Base-by-base conservation (phyloP, 2,797 vertebrate genomes). In the Cossypha caffra region DNA sequence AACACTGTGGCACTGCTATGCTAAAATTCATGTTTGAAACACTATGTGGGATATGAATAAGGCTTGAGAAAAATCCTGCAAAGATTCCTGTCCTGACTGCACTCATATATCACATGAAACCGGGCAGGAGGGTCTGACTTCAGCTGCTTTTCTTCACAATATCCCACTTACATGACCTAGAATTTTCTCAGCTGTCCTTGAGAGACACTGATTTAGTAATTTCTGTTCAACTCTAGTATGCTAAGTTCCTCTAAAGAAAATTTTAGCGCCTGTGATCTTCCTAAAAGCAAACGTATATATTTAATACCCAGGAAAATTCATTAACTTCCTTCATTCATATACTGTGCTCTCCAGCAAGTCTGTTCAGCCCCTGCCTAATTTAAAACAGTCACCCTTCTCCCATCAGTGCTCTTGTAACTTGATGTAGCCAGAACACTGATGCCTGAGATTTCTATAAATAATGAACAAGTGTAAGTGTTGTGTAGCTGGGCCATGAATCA, bases 371-470 rank as follows among this genome's bases (percentile, higher is more conserved):
- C 24, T 58, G 31, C 35, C 78, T 87, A 48, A 68, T 90, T 87
- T 40, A 45, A 61, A 90, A 51, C n/a, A 66, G 52, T 51, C 61
- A 40, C 12, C 33, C 31, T 94, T 80, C 74, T 48, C 90, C 81
- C 77, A 66, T 47, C 69, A 86, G 33, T 23, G 17, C 33, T 67
- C 78, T 76, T 76, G 28, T 52, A 92, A 94, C 33, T 75, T 62
- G 47, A 96, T 73, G 58, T 52, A 81, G 57, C 50, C 77, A 80
- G 57, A 93, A 92, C 58, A 47, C 29, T 5, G 11, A 55, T 95
- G 77, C 42, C 78, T 64, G 31, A 45, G 86, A 88, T 89, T 95
- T 77, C 84, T 67, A 64, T 59, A 93, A 95, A 85, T 63, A 90
- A 76, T 45, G 72, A 82, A 90, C 61, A 82, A 63, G 63, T 1